Percentiles rank a stretch among this genome's conserved stretches.
These are phyloP conservation scores for Triops longicaudatus DNA, from an alignment of 1,140 invertebrate genomes.

Conservation along the genomic window DNA sequence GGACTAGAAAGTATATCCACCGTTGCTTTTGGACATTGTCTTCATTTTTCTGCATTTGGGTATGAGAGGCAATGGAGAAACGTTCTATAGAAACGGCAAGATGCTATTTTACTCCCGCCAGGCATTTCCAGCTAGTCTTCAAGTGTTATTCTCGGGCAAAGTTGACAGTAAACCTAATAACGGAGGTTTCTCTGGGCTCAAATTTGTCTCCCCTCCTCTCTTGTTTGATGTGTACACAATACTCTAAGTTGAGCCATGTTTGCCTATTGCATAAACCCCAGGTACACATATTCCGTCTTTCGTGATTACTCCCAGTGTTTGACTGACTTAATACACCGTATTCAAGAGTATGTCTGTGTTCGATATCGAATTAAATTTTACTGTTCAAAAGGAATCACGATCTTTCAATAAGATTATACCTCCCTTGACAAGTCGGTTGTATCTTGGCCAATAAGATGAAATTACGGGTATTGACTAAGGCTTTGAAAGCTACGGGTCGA, in stretches of 20 bases:
- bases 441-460: too few relatives aligned
- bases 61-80: neutral
- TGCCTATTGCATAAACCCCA: neutral
- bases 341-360: too few relatives aligned
- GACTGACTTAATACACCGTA: too few relatives aligned
- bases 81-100: neutral
- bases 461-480: neutral
- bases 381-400: too few relatives aligned
- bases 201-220: neutral
- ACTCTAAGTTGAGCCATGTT: neutral
- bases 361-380: too few relatives aligned
- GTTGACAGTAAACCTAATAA: constrained; percentile 15
- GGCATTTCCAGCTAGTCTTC: neutral
- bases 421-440: too few relatives aligned
- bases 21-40: constrained; percentile 11
- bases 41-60: neutral
- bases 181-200: neutral
- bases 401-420: too few relatives aligned
- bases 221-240: neutral
- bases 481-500: neutral
- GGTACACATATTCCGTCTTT: neutral
- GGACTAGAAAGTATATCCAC: constrained; percentile 4
- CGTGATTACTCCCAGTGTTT: too few relatives aligned
- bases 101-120: neutral
- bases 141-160: neutral